These are phyloP conservation scores for Charadrius vociferus DNA, from an alignment of 2,113 vertebrate species.

Conservation along the genomic window DNA sequence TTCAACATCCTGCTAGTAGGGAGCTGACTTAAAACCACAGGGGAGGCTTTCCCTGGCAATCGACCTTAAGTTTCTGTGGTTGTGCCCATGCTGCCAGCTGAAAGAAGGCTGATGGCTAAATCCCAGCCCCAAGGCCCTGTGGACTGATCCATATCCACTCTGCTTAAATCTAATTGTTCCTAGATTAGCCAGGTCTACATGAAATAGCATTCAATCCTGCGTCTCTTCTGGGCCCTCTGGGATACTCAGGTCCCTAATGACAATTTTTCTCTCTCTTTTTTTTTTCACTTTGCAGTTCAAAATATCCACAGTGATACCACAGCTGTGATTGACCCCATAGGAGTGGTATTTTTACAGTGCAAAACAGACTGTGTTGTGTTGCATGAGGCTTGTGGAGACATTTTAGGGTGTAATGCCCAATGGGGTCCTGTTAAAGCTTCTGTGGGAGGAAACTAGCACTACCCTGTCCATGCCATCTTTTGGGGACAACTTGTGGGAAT, in stretches of 20 bases:
- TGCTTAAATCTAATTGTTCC: not conserved
- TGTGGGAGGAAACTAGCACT: not conserved
- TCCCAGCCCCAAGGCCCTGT: not conserved
- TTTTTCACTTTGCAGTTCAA: not conserved
- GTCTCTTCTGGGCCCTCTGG: not conserved
- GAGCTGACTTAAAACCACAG: not conserved
- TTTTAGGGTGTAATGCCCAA: not conserved
- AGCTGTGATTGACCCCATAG: not conserved
- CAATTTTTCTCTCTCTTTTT: not conserved
- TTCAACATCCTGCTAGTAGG: not conserved
- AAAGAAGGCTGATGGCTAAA: not conserved
- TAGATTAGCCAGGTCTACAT: not conserved
- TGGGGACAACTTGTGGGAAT: not conserved
- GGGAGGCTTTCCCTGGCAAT: not conserved
- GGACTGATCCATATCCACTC: not conserved
- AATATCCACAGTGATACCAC: not conserved
- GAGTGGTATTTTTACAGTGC: not conserved
- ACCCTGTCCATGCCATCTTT: not conserved
- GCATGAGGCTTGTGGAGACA: rapidly evolving
- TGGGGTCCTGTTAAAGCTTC: not conserved
- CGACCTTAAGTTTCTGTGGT: rapidly evolving
- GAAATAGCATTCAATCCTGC: not conserved
- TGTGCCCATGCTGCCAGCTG: not conserved
- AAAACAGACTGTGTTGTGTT: not conserved
- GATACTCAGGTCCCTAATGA: not conserved